Base-by-base conservation (phyloP, 2,888 invertebrate genomes). In the Unio delphinus region DNA sequence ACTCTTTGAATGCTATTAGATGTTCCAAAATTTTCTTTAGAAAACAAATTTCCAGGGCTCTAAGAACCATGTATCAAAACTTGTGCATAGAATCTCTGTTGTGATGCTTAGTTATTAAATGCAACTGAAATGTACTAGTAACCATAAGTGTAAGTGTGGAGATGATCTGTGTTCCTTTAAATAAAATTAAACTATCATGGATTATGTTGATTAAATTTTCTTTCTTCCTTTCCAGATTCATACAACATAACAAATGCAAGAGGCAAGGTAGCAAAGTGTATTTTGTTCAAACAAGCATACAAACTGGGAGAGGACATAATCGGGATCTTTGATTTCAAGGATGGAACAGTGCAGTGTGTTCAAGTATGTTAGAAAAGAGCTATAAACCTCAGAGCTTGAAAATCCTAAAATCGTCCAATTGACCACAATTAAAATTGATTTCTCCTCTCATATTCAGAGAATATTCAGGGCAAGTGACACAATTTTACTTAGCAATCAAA, bases 271-370 rank as follows among this genome's bases (percentile, higher is more conserved):
- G 98, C 96, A 0, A 92, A 96, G 65, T 97, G 99, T 89, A 97
- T 97, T 87, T 90, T 99, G 68, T 97, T 98, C 87, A 99, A 98
- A 90, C 95, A 96, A 79, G 95, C 96, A 0, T 99, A 97, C 89
- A 97, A 97, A 90, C 91, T 99, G 5, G 99, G 99, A 18, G 99
- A 99, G 91, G 99, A 99, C 86, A 96, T 99, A 85, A 95, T 98
- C 70, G 99, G 98, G 20, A 95, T 97, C 15, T 94, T 99, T 90
- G 98, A 98, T 89, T 99, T 99, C 89, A 94, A 95, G 3, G 94
- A 95, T 72, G 95, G 96, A 4, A 95, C 95, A 72, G 95, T 98
- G 6, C 94, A 95, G 54, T 98, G 98, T 90, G 95, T 97, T 85
- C 97, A 98, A 93, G 95, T 95, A 88, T 73, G 75, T 70, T 58